Evolutionary conservation across 2,888 invertebrate species (phyloP).

Genomic region (Amphiduros pacificus): DNA sequence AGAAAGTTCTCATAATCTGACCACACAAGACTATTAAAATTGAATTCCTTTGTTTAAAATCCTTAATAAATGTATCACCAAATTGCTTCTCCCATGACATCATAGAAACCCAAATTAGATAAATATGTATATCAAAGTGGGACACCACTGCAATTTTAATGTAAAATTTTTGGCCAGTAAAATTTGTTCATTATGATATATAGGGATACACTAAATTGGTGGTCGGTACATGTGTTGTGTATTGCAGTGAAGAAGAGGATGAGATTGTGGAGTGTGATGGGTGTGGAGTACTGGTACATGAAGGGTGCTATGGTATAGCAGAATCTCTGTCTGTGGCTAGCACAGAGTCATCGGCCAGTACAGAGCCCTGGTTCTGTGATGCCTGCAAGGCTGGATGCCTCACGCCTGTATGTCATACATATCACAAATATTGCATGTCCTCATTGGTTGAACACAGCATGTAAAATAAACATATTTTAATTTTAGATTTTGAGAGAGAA

Average conservation of each 20-base stretch:
- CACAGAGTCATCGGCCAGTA: constrained; percentile 90
- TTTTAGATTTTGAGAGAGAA: too few relatives aligned
- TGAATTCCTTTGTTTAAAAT: neutral
- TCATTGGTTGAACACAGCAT: too few relatives aligned
- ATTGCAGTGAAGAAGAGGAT: constrained; percentile 83
- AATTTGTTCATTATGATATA: too few relatives aligned
- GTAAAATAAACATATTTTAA: too few relatives aligned
- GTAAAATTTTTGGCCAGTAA: too few relatives aligned
- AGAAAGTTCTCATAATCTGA: neutral
- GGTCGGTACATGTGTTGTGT: neutral
- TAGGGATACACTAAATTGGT: neutral
- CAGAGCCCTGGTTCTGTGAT: constrained; percentile 99
- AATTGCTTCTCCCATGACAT: too few relatives aligned
- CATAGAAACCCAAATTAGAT: too few relatives aligned
- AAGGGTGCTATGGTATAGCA: constrained; percentile 92
- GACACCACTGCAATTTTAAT: too few relatives aligned
- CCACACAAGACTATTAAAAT: neutral
- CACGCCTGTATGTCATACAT: constrained; percentile 74
- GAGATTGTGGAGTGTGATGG: constrained; percentile 97
- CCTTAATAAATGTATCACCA: neutral
- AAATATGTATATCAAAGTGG: too few relatives aligned
- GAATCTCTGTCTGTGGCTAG: constrained; percentile 89
- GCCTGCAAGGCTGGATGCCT: constrained; percentile 85
- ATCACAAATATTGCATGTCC: too few relatives aligned
- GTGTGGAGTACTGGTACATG: constrained; percentile 94